Evolutionary conservation across 2,797 vertebrate species (phyloP).

Genomic region (Sparus aurata): DNA sequence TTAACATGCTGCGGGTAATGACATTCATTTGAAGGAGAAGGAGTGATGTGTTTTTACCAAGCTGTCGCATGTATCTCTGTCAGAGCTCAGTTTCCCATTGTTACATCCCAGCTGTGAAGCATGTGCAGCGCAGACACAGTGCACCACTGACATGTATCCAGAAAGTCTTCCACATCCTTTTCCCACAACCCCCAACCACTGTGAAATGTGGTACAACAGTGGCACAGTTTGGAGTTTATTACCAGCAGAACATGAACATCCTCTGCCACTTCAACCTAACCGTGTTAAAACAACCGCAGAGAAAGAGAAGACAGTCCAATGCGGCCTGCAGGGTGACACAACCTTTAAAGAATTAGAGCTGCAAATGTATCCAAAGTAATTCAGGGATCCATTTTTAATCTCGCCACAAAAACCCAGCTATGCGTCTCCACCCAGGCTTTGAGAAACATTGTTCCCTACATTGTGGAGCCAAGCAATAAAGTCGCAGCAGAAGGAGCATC

Average conservation of each 20-base stretch:
- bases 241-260: constrained; percentile 26
- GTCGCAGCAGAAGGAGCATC: constrained; percentile 35
- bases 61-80: background rate
- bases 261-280: background rate
- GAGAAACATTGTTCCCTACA: constrained; percentile 29
- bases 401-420: constrained; percentile 50
- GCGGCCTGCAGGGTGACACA: background rate
- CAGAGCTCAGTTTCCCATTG: constrained; percentile 18
- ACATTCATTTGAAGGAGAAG: background rate
- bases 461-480: constrained; percentile 18
- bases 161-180: constrained; percentile 8
- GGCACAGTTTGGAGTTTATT: constrained; percentile 19
- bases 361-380: constrained; percentile 38
- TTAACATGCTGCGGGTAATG: background rate
- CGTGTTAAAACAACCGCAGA: constrained; percentile 24
- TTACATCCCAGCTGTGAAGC: constrained; percentile 32
- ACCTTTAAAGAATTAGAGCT: constrained; percentile 1
- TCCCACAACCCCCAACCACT: constrained; percentile 32
- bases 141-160: constrained; percentile 27
- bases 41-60: background rate
- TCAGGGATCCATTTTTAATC: constrained; percentile 48
- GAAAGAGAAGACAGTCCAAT: constrained; percentile 7
- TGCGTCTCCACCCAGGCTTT: constrained; percentile 50
- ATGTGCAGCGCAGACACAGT: constrained; percentile 28
- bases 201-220: constrained; percentile 23